Percentiles rank a stretch among this genome's conserved stretches.
Conservation (phyloP, 2,888 invertebrate species). For the Amiota minor region DNA sequence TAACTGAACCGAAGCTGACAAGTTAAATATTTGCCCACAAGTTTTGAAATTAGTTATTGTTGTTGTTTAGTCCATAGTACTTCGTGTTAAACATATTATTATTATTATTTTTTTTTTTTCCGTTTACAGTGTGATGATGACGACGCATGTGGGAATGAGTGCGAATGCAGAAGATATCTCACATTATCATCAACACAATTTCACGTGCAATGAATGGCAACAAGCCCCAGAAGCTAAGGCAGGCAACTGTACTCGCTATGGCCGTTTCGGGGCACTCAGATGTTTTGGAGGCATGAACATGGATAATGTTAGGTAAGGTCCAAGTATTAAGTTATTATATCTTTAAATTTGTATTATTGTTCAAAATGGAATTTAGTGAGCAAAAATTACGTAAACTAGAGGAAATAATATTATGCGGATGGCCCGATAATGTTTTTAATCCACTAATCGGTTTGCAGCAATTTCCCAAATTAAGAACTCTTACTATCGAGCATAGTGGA, state of each 20-base stretch:
- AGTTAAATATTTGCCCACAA: not conserved
- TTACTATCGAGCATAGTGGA: constrained; percentile 69
- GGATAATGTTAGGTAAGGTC: constrained; percentile 10
- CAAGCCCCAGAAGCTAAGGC: constrained; percentile 60
- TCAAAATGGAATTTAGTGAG: constrained; percentile 37
- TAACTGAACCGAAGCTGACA: not conserved
- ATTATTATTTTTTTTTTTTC: not conserved
- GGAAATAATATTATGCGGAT: constrained; percentile 69
- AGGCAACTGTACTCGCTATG: constrained; percentile 65
- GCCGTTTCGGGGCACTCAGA: constrained; percentile 56
- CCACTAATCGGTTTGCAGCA: constrained; percentile 60
- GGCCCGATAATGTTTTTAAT: constrained; percentile 67
- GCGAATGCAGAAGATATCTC: constrained; percentile 45
- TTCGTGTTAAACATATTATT: not conserved
- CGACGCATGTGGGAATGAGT: constrained; percentile 4
- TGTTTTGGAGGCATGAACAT: constrained; percentile 68
- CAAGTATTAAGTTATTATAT: not conserved
- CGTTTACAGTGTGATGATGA: not conserved
- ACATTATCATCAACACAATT: constrained; percentile 48
- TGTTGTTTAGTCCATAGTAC: not conserved
- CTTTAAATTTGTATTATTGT: not conserved
- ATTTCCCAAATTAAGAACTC: constrained; percentile 64
- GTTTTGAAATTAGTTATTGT: not conserved
- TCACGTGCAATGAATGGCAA: constrained; percentile 65
- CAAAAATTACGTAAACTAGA: constrained; percentile 52